Percentiles rank a stretch among this genome's conserved stretches.
phyloP scores from a whole-genome alignment of 2,113 vertebrate genomes.

The Pholis gunnellus region DNA sequence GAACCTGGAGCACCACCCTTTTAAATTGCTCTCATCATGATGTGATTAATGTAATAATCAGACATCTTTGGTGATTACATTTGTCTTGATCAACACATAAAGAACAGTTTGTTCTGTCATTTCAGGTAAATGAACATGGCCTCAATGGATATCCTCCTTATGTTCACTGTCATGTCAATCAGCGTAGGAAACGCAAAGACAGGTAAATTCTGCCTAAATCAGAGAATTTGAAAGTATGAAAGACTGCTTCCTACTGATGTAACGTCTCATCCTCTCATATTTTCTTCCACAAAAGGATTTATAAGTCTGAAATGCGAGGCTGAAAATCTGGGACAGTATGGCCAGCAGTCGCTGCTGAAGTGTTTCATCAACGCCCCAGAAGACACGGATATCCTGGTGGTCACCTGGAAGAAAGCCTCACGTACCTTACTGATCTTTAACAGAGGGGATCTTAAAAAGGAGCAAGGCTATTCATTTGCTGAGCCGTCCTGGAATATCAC shows the following conservation, averaged over 20 bases:
- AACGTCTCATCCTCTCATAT: not conserved
- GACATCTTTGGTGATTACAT: not conserved
- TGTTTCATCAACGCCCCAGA: not conserved
- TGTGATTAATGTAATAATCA: not conserved
- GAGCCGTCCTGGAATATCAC: not conserved
- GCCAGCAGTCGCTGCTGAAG: conserved; percentile 41
- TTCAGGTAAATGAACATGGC: conserved; percentile 68
- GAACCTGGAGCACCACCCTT: not conserved
- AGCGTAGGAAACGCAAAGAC: fast-evolving
- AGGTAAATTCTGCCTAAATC: not conserved
- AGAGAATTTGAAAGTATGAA: not conserved
- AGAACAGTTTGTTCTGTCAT: not conserved
- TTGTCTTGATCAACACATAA: fast-evolving
- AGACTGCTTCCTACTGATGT: fast-evolving
- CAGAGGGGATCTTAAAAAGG: fast-evolving
- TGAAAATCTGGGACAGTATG: not conserved
- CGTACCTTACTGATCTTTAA: fast-evolving
- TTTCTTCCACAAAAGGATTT: conserved; percentile 57
- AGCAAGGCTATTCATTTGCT: conserved; percentile 40
- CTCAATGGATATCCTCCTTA: fast-evolving
- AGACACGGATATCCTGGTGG: fast-evolving
- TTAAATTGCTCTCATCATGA: not conserved
- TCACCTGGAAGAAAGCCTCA: conserved; percentile 5
- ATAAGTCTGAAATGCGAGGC: not conserved
- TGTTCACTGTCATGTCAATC: fast-evolving